Percentiles rank a stretch among this genome's conserved stretches.
phyloP scores from a whole-genome alignment of 1,140 invertebrate species.

The Samia ricini region DNA sequence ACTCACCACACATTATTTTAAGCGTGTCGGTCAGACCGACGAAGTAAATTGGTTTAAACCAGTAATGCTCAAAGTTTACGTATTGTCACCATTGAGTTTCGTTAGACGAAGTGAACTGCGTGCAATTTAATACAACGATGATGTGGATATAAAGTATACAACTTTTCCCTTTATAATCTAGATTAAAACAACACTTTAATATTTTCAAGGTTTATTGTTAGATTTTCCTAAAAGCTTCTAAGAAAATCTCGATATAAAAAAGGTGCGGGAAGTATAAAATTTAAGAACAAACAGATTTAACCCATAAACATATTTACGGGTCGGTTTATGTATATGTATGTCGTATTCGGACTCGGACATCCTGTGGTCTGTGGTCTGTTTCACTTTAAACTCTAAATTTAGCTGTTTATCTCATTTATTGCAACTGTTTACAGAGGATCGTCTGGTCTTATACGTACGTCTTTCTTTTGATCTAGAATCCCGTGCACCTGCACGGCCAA shows the following conservation, averaged over 20 bases:
- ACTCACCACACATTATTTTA: not conserved
- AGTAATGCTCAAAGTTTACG: not conserved
- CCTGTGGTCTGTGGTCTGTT: slow-evolving; percentile 8
- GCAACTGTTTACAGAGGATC: slow-evolving; percentile 31
- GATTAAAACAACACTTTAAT: too few species aligned
- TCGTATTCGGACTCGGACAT: slow-evolving; percentile 8
- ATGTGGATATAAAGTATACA: too few species aligned
- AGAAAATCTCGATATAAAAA: not conserved
- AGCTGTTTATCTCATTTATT: slow-evolving; percentile 34
- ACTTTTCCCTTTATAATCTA: too few species aligned
- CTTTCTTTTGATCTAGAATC: slow-evolving; percentile 10
- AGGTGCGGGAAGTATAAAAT: not conserved
- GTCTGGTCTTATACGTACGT: slow-evolving; percentile 5
- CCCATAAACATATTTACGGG: slow-evolving; percentile 6
- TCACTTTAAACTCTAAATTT: slow-evolving; percentile 21
- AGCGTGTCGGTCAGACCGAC: not conserved
- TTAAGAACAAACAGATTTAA: not conserved
- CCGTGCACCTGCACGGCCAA: slow-evolving; percentile 7
- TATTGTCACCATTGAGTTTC: too few species aligned
- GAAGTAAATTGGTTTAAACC: not conserved
- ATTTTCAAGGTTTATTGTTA: too few species aligned
- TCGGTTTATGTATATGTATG: not conserved
- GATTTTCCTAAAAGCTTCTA: not conserved
- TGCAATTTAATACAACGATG: too few species aligned
- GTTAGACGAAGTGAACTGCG: too few species aligned